phyloP scores from a whole-genome alignment of 2,113 vertebrate species.

The Epinephelus lanceolatus region DNA sequence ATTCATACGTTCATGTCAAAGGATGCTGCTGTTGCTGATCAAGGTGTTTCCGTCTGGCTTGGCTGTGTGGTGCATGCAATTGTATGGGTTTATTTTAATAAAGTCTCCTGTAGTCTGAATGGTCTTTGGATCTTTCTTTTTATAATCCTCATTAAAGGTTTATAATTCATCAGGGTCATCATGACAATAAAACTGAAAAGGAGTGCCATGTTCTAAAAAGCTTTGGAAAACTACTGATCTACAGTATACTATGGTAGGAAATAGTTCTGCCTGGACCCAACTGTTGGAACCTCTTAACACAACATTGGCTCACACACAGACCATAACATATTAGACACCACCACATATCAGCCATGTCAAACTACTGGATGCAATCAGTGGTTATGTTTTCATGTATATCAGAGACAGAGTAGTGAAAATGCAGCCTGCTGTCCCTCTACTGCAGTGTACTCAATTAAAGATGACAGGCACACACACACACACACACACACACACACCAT shows the following conservation, averaged over 20 bases:
- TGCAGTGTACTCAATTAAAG: constrained; percentile 32
- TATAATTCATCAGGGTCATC: not conserved
- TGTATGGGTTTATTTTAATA: constrained; percentile 40
- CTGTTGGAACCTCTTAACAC: not conserved
- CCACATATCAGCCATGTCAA: not conserved
- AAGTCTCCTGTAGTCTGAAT: constrained; percentile 35
- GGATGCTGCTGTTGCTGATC: not conserved
- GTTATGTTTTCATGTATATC: not conserved
- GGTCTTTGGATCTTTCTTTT: not conserved
- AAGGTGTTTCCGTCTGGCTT: constrained; percentile 28
- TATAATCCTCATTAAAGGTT: not conserved
- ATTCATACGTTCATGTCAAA: constrained; percentile 19
- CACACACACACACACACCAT: not conserved
- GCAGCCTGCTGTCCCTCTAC: not conserved
- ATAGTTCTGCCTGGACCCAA: not conserved
- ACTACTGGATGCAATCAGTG: not conserved
- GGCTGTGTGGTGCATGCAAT: constrained; percentile 22
- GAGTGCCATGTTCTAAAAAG: not conserved
- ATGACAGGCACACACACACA: constrained; percentile 17
- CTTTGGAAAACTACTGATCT: not conserved
- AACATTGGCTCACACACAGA: not conserved
- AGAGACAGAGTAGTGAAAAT: constrained; percentile 1
- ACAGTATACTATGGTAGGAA: not conserved
- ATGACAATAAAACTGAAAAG: not conserved
- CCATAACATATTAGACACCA: not conserved